phyloP scores from a whole-genome alignment of 2,797 vertebrate species.

The Vespertilio murinus region DNA sequence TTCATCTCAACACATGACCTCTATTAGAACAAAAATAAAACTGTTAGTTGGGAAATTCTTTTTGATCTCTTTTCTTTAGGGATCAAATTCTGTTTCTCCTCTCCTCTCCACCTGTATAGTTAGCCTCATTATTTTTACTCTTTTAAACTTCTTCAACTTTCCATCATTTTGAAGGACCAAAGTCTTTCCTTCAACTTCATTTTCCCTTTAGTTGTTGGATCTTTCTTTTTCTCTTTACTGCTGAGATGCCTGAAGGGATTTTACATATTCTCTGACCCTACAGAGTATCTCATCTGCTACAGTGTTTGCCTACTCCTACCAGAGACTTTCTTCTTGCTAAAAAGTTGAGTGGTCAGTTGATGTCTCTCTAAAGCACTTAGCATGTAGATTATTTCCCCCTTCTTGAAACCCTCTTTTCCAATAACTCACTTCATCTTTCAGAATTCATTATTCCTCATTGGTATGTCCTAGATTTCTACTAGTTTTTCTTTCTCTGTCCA shows the following conservation, averaged over 20 bases:
- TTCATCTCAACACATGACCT: neutral
- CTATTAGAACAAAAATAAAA: slow-evolving; percentile 14
- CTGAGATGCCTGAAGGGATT: neutral
- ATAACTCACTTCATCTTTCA: neutral
- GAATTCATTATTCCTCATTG: neutral
- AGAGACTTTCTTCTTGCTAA: neutral
- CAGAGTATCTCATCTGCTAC: neutral
- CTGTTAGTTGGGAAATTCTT: neutral
- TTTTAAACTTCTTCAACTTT: neutral
- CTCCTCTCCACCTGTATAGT: neutral
- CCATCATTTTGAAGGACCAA: neutral
- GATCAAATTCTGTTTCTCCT: neutral
- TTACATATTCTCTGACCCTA: neutral
- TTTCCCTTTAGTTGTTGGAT: neutral
- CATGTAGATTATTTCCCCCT: neutral
- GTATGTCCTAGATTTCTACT: neutral
- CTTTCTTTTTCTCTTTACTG: neutral
- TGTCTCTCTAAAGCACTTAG: neutral
- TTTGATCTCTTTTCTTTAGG: neutral
- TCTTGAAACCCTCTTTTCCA: neutral
- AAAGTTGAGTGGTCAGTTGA: neutral
- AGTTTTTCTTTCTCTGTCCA: neutral
- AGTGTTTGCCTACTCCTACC: neutral
- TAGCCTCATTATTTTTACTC: neutral
- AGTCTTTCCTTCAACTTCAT: neutral